phyloP scores from a whole-genome alignment of 2,113 vertebrate genomes.

The Hydropotes inermis region DNA sequence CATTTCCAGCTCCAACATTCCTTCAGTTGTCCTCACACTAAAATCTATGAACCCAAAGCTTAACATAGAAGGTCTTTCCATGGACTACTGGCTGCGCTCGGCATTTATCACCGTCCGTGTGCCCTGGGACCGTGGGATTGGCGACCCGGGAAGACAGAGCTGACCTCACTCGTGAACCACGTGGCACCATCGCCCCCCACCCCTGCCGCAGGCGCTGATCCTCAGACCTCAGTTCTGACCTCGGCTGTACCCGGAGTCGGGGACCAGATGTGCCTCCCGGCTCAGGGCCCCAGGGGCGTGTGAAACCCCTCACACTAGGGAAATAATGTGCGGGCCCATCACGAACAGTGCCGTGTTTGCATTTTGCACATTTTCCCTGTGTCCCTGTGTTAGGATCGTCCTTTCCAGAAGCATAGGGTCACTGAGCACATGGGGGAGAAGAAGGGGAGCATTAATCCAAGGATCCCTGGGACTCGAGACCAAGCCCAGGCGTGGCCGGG shows the following conservation, averaged over 20 bases:
- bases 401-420: not conserved
- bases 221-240: not conserved
- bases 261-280: not conserved
- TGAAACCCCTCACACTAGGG: not conserved
- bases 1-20: not conserved
- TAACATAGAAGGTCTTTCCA: not conserved
- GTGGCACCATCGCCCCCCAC: not conserved
- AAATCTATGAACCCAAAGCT: not conserved
- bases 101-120: not conserved
- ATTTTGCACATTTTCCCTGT: not conserved
- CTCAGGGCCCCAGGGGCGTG: not conserved
- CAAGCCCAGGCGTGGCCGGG: fast-evolving
- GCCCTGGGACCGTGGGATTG: fast-evolving
- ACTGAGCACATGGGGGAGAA: fast-evolving
- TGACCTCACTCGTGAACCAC: not conserved
- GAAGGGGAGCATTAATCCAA: fast-evolving
- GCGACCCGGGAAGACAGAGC: not conserved
- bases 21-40: not conserved
- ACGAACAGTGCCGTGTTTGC: not conserved
- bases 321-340: fast-evolving
- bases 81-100: fast-evolving
- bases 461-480: fast-evolving
- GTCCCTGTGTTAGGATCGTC: not conserved
- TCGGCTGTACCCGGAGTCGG: not conserved
- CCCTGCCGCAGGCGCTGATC: not conserved